A percentile compares a stretch with the other conserved stretches of the same genome.
phyloP scores from a whole-genome alignment of 2,113 vertebrate species.

The Chitala chitala region DNA sequence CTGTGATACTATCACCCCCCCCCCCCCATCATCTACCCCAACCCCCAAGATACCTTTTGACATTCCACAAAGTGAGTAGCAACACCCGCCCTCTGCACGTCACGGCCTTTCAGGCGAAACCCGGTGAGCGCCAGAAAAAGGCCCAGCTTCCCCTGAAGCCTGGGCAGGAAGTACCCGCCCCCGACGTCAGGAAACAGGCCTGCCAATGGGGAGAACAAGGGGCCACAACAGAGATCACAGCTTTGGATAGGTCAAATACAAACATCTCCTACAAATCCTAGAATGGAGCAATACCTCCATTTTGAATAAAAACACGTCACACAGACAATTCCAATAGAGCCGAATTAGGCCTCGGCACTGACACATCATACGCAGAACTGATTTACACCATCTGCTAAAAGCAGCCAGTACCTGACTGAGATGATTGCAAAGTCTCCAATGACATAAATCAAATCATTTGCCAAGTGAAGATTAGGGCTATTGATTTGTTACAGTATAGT shows the following conservation, averaged over 20 bases:
- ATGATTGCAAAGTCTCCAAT: no score
- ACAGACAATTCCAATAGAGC: no score
- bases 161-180: constrained; percentile 89
- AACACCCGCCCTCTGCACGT: constrained; percentile 78
- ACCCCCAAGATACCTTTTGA: constrained; percentile 64
- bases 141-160: constrained; percentile 80
- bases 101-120: constrained; percentile 82
- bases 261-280: neutral
- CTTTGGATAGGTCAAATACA: neutral
- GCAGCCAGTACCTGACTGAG: no score
- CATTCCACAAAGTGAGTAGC: constrained; percentile 90
- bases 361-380: no score
- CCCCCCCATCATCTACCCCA: neutral
- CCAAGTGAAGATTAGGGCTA: neutral
- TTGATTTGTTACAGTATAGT: neutral
- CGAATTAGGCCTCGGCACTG: no score
- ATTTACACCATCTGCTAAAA: no score
- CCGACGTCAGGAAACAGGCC: constrained; percentile 95
- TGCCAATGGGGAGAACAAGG: constrained; percentile 38
- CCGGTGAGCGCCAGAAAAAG: constrained; percentile 84
- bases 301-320: neutral
- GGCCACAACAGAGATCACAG: neutral
- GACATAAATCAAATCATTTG: neutral
- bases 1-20: constrained; percentile 23
- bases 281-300: neutral